These are phyloP conservation scores for Tenthredo notha DNA, from an alignment of 2,888 invertebrate genomes.

Conservation along the genomic window DNA sequence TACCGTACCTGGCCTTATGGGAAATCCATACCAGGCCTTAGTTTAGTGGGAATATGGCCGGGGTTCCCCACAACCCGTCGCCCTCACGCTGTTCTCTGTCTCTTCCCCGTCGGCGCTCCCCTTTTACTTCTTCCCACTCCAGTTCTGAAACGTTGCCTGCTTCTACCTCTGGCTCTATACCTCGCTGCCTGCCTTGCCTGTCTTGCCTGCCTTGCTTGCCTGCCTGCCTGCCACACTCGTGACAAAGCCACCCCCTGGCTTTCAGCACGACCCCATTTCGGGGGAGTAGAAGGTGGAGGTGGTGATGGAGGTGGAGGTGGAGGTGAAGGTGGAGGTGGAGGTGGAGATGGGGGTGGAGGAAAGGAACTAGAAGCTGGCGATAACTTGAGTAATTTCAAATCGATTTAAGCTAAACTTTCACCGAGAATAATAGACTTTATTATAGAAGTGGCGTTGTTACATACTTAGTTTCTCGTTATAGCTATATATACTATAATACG, in stretches of 20 bases:
- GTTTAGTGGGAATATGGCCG: constrained; percentile 56
- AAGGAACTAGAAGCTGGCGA: constrained; percentile 26
- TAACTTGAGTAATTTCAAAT: constrained; percentile 47
- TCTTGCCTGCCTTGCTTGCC: too few species aligned
- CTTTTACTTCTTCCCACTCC: constrained; percentile 19
- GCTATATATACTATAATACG: neutral
- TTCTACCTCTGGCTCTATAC: neutral
- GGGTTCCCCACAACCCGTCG: constrained; percentile 39
- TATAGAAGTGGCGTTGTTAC: constrained; percentile 16
- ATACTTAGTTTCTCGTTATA: neutral
- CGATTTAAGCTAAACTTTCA: constrained; percentile 31
- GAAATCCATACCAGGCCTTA: constrained; percentile 75
- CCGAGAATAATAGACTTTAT: constrained; percentile 38
- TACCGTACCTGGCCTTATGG: constrained; percentile 74
- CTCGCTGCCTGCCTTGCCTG: constrained; percentile 22
- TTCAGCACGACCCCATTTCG: constrained; percentile 37
- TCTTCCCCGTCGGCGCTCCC: constrained; percentile 37
- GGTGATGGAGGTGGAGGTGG: neutral
- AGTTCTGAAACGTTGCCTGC: constrained; percentile 42
- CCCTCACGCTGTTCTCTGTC: constrained; percentile 37
- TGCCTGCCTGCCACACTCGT: constrained; percentile 37
- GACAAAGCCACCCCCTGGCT: constrained; percentile 46
- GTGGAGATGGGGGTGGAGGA: neutral
- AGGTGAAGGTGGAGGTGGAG: neutral
- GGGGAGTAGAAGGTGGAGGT: neutral